Evolutionary conservation across 2,888 invertebrate species (phyloP).

Genomic region (Gandaritis pyraliata): DNA sequence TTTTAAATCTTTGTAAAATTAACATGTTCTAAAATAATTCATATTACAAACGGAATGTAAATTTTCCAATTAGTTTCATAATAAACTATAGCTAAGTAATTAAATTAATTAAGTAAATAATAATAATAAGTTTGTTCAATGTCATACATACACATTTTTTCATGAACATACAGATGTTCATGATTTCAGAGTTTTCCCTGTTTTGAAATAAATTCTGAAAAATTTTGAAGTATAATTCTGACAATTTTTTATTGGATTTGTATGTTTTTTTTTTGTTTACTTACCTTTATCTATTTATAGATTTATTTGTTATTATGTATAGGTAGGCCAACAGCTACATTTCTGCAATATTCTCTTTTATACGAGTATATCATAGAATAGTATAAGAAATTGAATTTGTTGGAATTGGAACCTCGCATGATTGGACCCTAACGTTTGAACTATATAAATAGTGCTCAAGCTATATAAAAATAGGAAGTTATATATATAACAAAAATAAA

Average conservation of each 20-base stretch:
- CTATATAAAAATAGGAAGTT: neutral
- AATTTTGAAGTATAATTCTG: too few relatives aligned
- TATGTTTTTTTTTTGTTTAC: too few relatives aligned
- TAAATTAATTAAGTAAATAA: constrained; percentile 11
- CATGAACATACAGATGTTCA: neutral
- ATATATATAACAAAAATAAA: constrained; percentile 2
- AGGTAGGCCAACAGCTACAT: too few relatives aligned
- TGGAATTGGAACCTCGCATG: constrained; percentile 1
- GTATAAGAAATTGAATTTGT: too few relatives aligned
- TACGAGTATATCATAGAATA: too few relatives aligned
- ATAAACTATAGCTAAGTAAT: neutral
- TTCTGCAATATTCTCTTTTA: too few relatives aligned
- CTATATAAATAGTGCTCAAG: neutral
- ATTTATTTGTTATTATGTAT: too few relatives aligned
- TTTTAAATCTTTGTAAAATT: too few relatives aligned
- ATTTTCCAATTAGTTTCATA: neutral
- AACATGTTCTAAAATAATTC: too few relatives aligned
- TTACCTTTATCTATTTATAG: too few relatives aligned
- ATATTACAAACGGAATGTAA: constrained; percentile 11
- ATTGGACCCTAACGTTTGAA: constrained; percentile 17
- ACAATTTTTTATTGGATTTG: too few relatives aligned
- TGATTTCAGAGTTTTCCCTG: neutral
- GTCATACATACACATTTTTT: neutral
- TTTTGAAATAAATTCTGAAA: constrained; percentile 1
- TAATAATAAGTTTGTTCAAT: constrained; percentile 3